Conservation (phyloP, 2,797 vertebrate genomes). For the Smutsia gigantea region DNA sequence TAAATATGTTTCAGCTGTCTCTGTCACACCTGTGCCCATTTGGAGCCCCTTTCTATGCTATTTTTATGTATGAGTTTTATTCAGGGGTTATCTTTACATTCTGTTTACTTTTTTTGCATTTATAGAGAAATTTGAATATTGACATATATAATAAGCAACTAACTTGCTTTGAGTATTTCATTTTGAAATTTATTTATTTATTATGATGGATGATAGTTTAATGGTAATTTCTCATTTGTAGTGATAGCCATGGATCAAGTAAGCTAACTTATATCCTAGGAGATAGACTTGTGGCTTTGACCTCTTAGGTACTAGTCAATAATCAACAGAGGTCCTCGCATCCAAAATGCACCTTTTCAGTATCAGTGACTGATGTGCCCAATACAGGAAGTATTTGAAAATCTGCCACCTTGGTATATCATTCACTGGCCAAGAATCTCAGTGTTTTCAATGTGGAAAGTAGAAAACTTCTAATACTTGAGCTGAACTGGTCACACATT, state of each 20-base stretch:
- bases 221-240: not conserved
- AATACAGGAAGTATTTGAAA: not conserved
- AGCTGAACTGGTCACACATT: not conserved
- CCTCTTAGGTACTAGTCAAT: not conserved
- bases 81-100: not conserved
- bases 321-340: not conserved
- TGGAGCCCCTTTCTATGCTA: not conserved
- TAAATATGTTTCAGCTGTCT: not conserved
- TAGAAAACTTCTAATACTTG: not conserved
- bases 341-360: not conserved
- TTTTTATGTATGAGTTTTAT: not conserved
- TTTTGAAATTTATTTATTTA: constrained; percentile 16
- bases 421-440: not conserved
- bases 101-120: not conserved
- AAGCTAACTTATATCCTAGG: not conserved
- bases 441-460: not conserved
- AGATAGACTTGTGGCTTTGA: not conserved
- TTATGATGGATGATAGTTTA: not conserved
- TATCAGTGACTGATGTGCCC: not conserved
- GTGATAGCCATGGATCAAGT: not conserved
- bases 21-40: not conserved
- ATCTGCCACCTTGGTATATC: not conserved
- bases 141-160: not conserved
- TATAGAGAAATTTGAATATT: constrained; percentile 6
- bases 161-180: constrained; percentile 27